phyloP scores from a whole-genome alignment of 2,113 vertebrate species.

The Macroglossus sobrinus region DNA sequence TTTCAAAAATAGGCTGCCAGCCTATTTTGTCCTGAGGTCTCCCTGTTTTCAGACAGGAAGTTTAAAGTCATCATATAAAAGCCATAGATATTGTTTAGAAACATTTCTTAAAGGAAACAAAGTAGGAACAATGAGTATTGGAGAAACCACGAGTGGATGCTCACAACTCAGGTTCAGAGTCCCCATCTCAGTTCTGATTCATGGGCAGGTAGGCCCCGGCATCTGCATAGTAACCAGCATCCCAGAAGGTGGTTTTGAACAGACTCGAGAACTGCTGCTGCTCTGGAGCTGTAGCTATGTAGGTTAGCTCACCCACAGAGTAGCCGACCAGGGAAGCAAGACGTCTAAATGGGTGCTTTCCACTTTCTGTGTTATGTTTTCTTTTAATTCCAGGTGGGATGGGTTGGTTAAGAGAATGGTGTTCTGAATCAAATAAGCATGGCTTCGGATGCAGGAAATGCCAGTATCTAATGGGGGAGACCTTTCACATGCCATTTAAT shows the following conservation, averaged over 20 bases:
- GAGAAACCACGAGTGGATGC: not conserved
- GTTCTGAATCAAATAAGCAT: not conserved
- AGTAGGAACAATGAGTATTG: not conserved
- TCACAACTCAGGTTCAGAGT: not conserved
- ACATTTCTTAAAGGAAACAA: not conserved
- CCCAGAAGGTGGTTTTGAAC: not conserved
- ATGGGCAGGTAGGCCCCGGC: not conserved
- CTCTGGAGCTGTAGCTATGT: not conserved
- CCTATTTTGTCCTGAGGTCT: not conserved
- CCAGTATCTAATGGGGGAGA: not conserved
- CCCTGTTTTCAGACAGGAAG: not conserved
- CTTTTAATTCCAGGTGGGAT: not conserved
- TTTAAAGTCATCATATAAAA: conserved; percentile 23
- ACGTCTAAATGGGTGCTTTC: not conserved
- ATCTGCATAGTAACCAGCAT: not conserved
- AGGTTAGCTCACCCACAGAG: not conserved
- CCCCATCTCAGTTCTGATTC: not conserved
- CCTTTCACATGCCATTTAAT: not conserved
- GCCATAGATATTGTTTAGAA: not conserved
- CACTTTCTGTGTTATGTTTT: not conserved
- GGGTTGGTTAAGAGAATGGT: not conserved
- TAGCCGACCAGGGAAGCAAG: not conserved
- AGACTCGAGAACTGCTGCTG: not conserved
- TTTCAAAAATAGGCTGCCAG: not conserved
- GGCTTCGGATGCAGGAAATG: not conserved